Percentiles rank a stretch among this genome's conserved stretches.
These are phyloP conservation scores for Climacteris rufus DNA, from an alignment of 2,113 vertebrate species.

Conservation along the genomic window DNA sequence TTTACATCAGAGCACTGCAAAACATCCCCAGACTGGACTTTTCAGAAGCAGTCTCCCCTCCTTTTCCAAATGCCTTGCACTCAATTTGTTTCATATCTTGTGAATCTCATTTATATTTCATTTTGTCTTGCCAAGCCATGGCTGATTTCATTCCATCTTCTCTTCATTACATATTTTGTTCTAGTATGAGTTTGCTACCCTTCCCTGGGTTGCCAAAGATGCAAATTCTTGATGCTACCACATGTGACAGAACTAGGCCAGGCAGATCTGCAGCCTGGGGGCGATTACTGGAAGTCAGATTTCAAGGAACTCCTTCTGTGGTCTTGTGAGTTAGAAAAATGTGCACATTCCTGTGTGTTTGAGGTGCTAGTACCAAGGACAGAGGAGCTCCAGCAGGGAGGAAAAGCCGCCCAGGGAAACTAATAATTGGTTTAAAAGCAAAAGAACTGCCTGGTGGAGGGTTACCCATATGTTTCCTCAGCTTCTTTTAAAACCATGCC, in stretches of 20 bases:
- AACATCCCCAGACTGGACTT: background rate
- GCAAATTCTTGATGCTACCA: slow-evolving; percentile 34
- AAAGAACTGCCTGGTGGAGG: background rate
- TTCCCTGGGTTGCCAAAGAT: background rate
- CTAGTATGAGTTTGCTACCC: background rate
- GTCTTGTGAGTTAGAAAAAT: background rate
- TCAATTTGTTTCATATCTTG: background rate
- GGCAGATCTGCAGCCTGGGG: background rate
- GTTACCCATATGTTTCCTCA: background rate
- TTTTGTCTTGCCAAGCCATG: background rate
- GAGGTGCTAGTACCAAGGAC: slow-evolving; percentile 72
- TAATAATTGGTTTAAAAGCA: background rate
- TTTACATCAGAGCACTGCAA: slow-evolving; percentile 4
- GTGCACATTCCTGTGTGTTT: background rate
- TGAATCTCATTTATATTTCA: background rate
- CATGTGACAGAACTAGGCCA: slow-evolving; percentile 51
- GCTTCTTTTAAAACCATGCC: background rate
- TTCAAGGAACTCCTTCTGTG: slow-evolving; percentile 60
- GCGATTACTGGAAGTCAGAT: slow-evolving; percentile 32
- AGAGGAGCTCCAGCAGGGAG: slow-evolving; percentile 59
- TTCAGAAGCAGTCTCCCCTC: background rate
- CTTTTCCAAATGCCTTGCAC: background rate
- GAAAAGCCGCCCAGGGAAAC: slow-evolving; percentile 1
- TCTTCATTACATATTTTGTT: background rate
- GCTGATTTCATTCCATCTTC: background rate